Evolutionary conservation across 2,888 invertebrate species (phyloP).

Genomic region (Netelia fuscicornis): DNA sequence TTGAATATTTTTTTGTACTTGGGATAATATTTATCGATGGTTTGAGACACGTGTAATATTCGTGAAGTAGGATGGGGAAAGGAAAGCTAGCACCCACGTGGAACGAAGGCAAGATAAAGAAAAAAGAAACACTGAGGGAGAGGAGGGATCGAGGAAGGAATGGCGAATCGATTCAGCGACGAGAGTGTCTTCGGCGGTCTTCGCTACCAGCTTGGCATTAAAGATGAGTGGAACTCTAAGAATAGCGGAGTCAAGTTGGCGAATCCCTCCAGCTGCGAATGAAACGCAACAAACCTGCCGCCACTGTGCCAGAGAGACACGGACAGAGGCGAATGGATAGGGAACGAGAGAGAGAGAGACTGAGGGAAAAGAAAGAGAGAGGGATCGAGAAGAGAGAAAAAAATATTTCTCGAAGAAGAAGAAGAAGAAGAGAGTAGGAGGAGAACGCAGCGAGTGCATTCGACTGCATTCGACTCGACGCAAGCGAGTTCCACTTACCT

Average conservation of each 20-base stretch:
- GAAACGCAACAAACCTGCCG: slow-evolving; percentile 57
- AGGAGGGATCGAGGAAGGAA: not conserved
- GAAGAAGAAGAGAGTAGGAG: not conserved
- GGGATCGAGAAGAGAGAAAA: not conserved
- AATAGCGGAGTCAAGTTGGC: slow-evolving; percentile 64
- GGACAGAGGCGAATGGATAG: not conserved
- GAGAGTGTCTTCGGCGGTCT: slow-evolving; percentile 4
- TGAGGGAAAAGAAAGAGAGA: not conserved
- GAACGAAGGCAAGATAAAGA: not conserved
- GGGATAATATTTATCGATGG: no score
- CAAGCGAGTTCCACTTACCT: slow-evolving; percentile 63
- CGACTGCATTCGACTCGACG: slow-evolving; percentile 17
- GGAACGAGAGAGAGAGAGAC: not conserved
- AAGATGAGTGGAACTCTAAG: slow-evolving; percentile 68
- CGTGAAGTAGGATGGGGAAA: no score
- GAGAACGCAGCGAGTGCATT: slow-evolving; percentile 3
- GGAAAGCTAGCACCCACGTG: not conserved
- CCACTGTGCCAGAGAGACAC: not conserved
- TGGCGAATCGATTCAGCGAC: slow-evolving; percentile 5
- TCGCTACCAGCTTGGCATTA: slow-evolving; percentile 46
- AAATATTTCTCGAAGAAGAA: not conserved
- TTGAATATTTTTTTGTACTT: no score
- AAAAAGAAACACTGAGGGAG: not conserved
- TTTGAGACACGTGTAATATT: no score
- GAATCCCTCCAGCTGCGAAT: slow-evolving; percentile 69